Base-by-base conservation (phyloP, 2,113 vertebrate genomes). In the Neolamprologus brichardi region DNA sequence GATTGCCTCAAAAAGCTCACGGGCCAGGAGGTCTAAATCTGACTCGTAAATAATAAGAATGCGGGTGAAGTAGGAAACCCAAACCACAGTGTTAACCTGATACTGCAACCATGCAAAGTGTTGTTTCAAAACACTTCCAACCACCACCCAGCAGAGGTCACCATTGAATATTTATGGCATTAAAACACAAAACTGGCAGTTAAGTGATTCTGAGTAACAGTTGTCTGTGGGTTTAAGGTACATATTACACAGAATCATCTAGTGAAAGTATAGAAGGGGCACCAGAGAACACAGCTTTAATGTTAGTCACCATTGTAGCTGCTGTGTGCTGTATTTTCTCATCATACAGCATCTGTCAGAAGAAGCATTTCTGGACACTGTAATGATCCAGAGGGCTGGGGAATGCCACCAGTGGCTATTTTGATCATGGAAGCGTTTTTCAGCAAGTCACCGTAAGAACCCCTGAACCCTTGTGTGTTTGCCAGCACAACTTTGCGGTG, bases 71-170 rank as follows among this genome's bases (percentile, higher is more conserved):
- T 30, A 41, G n/a, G 79, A 87, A 85, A 85, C 52, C 41, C 13
- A 81, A 85, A 84, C 81, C 82, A 82, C 18, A 7, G 53, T 64
- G 60, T 84, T 41, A 79, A 87, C 37, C 60, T 75, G 52, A 83
- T 80, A 32, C 58, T 39, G 34, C 53, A 60, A 37, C 79, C 2
- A 78, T 80, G 53, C 86, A 72, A 77, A 77, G 25, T 77, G 72
- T 32, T 70, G 60, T 84, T 70, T 86, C 56, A 60, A 82, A 92
- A 86, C 81, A 79, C 77, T 51, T 77, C 80, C 87, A 17, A 49
- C 70, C 25, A 1, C 70, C 67, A 44, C 78, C 84, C 78, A 30
- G 67, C 84, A 82, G 54, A 83, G 67, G 37, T 83, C 84, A 28
- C 37, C 41, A 44, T 6, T 32, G 32, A 18, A 51, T 49, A 32